Evolutionary conservation across 2,113 vertebrate species (phyloP), one percentile per base, ranked within the genome.

Genomic region (Scortum barcoo): DNA sequence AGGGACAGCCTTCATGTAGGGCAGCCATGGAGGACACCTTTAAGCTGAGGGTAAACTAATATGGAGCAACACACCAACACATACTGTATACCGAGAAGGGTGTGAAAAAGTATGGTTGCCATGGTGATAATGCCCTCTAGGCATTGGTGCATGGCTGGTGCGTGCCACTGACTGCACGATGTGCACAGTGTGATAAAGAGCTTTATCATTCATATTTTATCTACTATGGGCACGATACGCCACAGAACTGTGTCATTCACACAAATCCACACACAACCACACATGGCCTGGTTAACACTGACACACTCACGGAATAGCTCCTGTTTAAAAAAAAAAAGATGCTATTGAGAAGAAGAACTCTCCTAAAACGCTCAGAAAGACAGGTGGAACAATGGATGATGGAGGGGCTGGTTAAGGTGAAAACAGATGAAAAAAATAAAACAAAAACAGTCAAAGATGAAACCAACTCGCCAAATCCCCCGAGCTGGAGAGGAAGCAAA

Each of bases 81-180:
- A 70, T 50, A 83, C 38, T 33, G 63, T 65, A 57, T 13, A 54
- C 51, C n/a, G 65, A 72, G 72, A 81, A n/a, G 85, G 58, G 72
- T 78, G 88, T 91, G 69, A 89, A 81, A 74, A 76, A 90, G 61
- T 80, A 81, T 75, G 46, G 92, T 92, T 92, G 85, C 88, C 89
- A 92, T 93, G 85, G 89, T 48, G 81, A 93, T 58, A 36, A 46
- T 78, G 86, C 73, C 87, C 90, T 76, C 33, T 13, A 76, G 78
- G 81, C 48, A 48, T 20, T 24, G 9, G 68, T 84, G 81, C 76
- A 76, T 38, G 70, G 33, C 70, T 82, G 71, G 63, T 71, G 76
- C n/a, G 63, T 85, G 63, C 60, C 79, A 76, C 84, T 48, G 46
- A 76, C 58, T 78, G 57, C 70, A 81, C 38, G 0, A 65, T 79